Evolutionary conservation across 2,113 vertebrate species (phyloP).

Genomic region (Synchiropus splendidus): DNA sequence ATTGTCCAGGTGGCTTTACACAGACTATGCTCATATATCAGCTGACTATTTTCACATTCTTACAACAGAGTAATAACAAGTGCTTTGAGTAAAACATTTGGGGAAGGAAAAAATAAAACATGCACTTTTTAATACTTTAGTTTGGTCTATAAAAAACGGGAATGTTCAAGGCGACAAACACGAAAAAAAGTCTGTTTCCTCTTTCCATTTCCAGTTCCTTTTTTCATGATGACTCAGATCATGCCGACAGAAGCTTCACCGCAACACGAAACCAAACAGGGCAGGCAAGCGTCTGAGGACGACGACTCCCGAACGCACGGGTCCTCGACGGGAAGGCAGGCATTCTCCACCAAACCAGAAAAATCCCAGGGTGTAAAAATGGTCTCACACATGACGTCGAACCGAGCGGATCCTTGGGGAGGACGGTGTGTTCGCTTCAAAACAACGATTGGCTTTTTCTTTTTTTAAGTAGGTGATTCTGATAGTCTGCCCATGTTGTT

Average conservation of each 20-base stretch:
- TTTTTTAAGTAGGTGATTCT: constrained; percentile 19
- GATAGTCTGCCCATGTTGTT: constrained; percentile 31
- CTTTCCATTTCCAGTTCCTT: too few relatives aligned
- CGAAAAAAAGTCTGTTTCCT: constrained; percentile 9
- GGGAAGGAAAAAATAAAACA: constrained; percentile 53
- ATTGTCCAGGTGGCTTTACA: constrained; percentile 66
- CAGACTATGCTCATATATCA: constrained; percentile 71
- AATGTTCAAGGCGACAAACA: constrained; percentile 66
- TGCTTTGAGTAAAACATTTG: constrained; percentile 62
- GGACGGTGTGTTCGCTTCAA: constrained; percentile 18
- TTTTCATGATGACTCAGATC: constrained; percentile 20
- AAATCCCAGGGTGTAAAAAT: constrained; percentile 51
- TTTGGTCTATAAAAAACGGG: constrained; percentile 61
- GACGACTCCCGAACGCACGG: constrained; percentile 49
- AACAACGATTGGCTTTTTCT: too few relatives aligned
- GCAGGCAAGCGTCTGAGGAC: constrained; percentile 64
- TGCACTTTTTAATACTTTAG: constrained; percentile 66
- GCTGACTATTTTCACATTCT: constrained; percentile 72
- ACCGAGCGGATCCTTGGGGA: constrained; percentile 33
- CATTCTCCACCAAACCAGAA: constrained; percentile 56
- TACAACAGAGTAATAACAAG: constrained; percentile 68
- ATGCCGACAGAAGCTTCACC: constrained; percentile 67
- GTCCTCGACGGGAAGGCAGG: constrained; percentile 51
- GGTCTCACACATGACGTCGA: constrained; percentile 26
- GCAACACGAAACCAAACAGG: constrained; percentile 65